Evolutionary conservation across 2,113 vertebrate species (phyloP).

Genomic region (Nibea coibor): DNA sequence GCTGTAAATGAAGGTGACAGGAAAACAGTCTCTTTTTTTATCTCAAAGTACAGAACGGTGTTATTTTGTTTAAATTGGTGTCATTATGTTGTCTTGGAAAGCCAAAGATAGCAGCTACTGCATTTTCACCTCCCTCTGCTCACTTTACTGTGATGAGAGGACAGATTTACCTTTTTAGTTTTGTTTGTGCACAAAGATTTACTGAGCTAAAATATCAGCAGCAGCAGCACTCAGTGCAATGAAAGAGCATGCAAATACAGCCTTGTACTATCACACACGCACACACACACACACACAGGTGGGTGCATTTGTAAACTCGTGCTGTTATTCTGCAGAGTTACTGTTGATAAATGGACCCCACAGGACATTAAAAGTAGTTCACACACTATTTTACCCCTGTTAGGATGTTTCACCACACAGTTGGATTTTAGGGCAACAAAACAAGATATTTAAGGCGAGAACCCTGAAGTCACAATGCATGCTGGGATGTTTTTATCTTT

Average conservation of each 20-base stretch:
- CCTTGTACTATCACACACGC: not conserved
- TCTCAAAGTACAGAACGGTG: not conserved
- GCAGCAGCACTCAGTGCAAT: not conserved
- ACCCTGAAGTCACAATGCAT: not conserved
- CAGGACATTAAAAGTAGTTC: not conserved
- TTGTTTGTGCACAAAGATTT: conserved; percentile 32
- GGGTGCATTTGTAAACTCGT: not conserved
- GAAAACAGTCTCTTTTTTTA: not conserved
- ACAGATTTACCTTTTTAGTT: conserved; percentile 19
- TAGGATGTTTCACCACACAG: not conserved
- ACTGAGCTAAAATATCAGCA: conserved; percentile 16
- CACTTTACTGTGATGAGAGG: conserved; percentile 15
- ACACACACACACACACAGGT: not conserved
- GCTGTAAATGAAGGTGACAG: not conserved
- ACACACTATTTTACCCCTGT: not conserved
- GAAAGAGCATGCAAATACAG: conserved; percentile 17
- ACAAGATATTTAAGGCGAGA: not conserved
- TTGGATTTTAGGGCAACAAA: not conserved
- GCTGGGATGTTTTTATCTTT: conserved; percentile 10
- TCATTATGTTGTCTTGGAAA: conserved; percentile 26
- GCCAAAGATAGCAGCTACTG: conserved; percentile 17
- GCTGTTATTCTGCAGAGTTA: conserved; percentile 13
- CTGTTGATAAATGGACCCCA: conserved; percentile 22
- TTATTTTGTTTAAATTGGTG: not conserved
- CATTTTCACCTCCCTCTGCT: not conserved